phyloP scores from a whole-genome alignment of 2,888 invertebrate genomes.

The Aporophyla lueneburgensis region DNA sequence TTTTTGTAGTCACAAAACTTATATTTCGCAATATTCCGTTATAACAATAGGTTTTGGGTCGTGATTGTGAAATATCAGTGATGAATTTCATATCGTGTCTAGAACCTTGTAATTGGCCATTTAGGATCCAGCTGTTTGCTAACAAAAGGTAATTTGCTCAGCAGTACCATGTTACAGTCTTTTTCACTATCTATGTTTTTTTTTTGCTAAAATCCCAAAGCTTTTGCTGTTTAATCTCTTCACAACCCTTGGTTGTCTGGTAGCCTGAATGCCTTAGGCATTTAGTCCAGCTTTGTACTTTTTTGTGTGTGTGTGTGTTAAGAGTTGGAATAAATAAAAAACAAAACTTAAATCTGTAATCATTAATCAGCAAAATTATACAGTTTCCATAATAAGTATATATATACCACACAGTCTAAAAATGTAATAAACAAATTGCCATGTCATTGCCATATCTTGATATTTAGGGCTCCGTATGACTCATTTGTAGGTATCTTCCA shows the following conservation, averaged over 20 bases:
- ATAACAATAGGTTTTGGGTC: constrained; percentile 43
- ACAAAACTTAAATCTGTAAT: neutral
- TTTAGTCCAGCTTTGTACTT: no score
- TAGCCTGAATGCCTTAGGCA: no score
- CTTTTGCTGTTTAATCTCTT: no score
- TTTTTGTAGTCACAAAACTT: constrained; percentile 38
- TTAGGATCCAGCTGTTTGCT: constrained; percentile 46
- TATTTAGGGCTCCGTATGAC: constrained; percentile 32
- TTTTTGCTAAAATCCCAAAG: neutral
- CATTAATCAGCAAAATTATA: neutral
- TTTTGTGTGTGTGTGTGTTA: no score
- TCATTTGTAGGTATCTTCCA: constrained; percentile 25
- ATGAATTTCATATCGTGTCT: constrained; percentile 29
- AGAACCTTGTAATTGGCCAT: constrained; percentile 9
- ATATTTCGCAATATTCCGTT: constrained; percentile 56
- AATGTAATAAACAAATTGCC: neutral
- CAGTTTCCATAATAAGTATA: neutral
- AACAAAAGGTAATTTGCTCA: constrained; percentile 11
- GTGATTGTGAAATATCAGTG: constrained; percentile 50
- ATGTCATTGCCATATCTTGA: neutral
- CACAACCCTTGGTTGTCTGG: no score
- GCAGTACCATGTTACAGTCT: neutral
- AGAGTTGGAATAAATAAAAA: neutral
- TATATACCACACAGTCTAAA: neutral
- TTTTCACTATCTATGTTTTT: neutral